Evolutionary conservation across 2,113 vertebrate genomes (phyloP).

Genomic region (Albula glossodonta): DNA sequence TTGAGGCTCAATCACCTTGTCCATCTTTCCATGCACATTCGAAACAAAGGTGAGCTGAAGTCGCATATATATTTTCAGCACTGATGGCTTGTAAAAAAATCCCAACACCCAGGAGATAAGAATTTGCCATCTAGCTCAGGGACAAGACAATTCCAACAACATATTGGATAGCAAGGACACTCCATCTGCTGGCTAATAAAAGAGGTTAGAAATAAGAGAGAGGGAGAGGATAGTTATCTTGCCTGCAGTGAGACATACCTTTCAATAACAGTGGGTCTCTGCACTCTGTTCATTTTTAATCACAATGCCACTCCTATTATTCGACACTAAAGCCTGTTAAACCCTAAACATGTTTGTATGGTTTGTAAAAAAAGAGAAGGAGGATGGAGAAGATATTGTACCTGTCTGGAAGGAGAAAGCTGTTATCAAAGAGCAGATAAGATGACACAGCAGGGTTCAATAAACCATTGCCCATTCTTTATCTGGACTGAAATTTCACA

Average conservation of each 20-base stretch:
- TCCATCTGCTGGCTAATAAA: slow-evolving; percentile 62
- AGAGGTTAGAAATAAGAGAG: slow-evolving; percentile 36
- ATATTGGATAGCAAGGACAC: slow-evolving; percentile 45
- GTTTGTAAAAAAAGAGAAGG: slow-evolving; percentile 34
- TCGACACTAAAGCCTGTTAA: slow-evolving; percentile 44
- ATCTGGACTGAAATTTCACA: slow-evolving; percentile 19
- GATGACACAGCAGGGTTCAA: slow-evolving; percentile 24
- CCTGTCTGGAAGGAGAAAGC: slow-evolving; percentile 9
- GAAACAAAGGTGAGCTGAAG: slow-evolving; percentile 21
- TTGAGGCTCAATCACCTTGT: slow-evolving; percentile 8
- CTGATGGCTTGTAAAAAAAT: slow-evolving; percentile 33
- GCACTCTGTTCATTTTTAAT: slow-evolving; percentile 23
- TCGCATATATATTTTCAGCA: slow-evolving; percentile 27
- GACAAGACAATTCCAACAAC: slow-evolving; percentile 48
- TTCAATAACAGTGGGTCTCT: slow-evolving; percentile 25
- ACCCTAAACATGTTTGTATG: slow-evolving; percentile 29
- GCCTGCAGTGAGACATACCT: slow-evolving; percentile 16
- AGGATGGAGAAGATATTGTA: neutral
- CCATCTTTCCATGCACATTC: slow-evolving; percentile 23
- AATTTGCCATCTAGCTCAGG: slow-evolving; percentile 47
- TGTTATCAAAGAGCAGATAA: slow-evolving; percentile 27
- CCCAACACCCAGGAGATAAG: slow-evolving; percentile 48
- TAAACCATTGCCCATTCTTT: slow-evolving; percentile 36
- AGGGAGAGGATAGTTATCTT: slow-evolving; percentile 23
- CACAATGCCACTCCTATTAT: slow-evolving; percentile 5